Evolutionary conservation across 1,140 invertebrate species (phyloP).

Genomic region (Listronotus bonariensis): DNA sequence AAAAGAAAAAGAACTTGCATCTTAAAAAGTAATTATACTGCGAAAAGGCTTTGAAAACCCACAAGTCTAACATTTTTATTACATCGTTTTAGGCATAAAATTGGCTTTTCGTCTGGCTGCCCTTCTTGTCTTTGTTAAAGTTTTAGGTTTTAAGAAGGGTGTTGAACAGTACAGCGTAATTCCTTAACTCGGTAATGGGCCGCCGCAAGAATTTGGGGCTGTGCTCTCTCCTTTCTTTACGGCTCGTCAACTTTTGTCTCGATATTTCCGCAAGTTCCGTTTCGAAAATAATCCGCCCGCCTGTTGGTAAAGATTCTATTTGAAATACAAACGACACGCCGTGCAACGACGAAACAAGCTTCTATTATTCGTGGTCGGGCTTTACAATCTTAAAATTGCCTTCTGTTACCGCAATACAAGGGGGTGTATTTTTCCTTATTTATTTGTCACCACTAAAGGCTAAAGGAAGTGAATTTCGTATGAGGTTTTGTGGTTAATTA

Average conservation of each 20-base stretch:
- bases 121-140: conserved; percentile 36
- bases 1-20: too few species aligned
- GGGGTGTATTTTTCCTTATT: conserved; percentile 11
- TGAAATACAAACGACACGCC: conserved; percentile 39
- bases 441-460: conserved; percentile 16
- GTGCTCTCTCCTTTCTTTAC: conserved; percentile 39
- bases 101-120: conserved; percentile 36
- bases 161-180: conserved; percentile 41
- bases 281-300: conserved; percentile 36
- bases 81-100: conserved; percentile 21
- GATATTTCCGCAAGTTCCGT: conserved; percentile 42
- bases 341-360: conserved; percentile 35
- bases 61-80: conserved; percentile 23
- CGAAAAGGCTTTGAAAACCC: conserved; percentile 25
- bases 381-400: conserved; percentile 9
- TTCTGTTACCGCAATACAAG: conserved; percentile 4
- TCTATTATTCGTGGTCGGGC: conserved; percentile 11
- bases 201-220: conserved; percentile 36
- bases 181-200: conserved; percentile 41
- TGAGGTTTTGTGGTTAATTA: conserved; percentile 7
- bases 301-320: conserved; percentile 32
- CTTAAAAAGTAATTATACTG: conserved; percentile 2
- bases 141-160: conserved; percentile 41
- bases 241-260: conserved; percentile 44
- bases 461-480: conserved; percentile 6